Evolutionary conservation across 2,113 vertebrate genomes (phyloP), one percentile per base, ranked within the genome.

Genomic region (Menidia beryllina): DNA sequence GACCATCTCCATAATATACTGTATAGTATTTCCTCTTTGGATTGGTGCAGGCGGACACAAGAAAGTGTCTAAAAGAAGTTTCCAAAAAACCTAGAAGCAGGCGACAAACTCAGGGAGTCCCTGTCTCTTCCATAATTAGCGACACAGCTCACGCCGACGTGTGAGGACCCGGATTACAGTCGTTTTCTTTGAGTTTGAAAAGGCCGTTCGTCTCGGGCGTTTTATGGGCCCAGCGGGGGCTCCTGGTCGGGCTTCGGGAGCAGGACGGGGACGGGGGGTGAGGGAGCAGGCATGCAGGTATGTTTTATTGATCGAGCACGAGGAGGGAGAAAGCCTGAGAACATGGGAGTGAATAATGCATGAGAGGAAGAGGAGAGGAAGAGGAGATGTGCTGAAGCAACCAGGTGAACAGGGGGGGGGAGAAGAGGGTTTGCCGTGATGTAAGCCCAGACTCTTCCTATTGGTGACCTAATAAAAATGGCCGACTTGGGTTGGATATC

Each of bases 241-340:
- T 51, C 73, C 23, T 27, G 41, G 69, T 56, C 74, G 65, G 53
- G 74, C 81, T 72, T 27, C 10, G 21, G 69, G 54, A 79, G 69
- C 47, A 39, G 64, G 72, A 60, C 38, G 19, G 55, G 73, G 75
- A 67, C 65, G 72, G 52, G 72, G 75, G 81, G 85, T 84, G 82
- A 58, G 77, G 79, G 77, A 81, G 85, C 69, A 68, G 74, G 60
- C 66, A 55, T 61, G 74, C 75, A 86, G 79, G 78, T 82, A 92
- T 93, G 90, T 88, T 91, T 93, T 92, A 91, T 91, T 92, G 91
- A 92, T 91, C 87, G 79, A 79, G 79, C 71, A 79, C 72, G 73
- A 82, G 83, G 78, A 39, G 70, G 74, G 56, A 85, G 88, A 83
- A 75, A 87, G 79, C 69, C 72, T 2, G 21, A 17, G 63, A 88